These are phyloP conservation scores for Penaeus indicus DNA, from an alignment of 1,140 invertebrate genomes.

Conservation along the genomic window DNA sequence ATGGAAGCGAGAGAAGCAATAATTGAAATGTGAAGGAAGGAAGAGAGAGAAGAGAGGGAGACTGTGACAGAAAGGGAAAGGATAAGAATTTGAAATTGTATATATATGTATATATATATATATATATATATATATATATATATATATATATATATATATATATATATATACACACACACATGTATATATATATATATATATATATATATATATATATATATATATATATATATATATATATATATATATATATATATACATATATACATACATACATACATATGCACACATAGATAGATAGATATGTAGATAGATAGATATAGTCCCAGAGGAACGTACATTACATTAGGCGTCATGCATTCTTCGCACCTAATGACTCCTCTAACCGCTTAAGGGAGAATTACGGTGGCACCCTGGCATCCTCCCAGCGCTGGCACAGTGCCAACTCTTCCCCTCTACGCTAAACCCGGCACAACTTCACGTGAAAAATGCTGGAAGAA, in stretches of 20 bases:
- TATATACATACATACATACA: neutral
- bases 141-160: neutral
- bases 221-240: neutral
- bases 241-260: neutral
- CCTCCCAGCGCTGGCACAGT: too few species aligned
- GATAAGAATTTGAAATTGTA: neutral
- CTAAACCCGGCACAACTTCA: too few species aligned
- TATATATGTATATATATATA: conserved; percentile 39
- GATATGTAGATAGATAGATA: too few species aligned
- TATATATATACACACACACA: neutral
- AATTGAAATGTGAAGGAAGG: neutral
- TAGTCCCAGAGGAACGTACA: too few species aligned
- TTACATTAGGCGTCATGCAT: too few species aligned
- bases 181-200: neutral
- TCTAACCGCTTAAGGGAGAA: too few species aligned
- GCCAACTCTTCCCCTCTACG: too few species aligned
- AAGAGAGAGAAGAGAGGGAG: neutral
- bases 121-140: conserved; percentile 25
- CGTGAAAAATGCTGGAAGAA: too few species aligned
- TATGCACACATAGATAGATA: neutral
- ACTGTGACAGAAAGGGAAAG: neutral
- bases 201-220: neutral
- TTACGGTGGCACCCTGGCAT: too few species aligned
- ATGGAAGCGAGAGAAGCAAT: neutral
- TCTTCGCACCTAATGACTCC: too few species aligned